These are phyloP conservation scores for Cyprinodon tularosa DNA, from an alignment of 2,113 vertebrate genomes.

Conservation along the genomic window DNA sequence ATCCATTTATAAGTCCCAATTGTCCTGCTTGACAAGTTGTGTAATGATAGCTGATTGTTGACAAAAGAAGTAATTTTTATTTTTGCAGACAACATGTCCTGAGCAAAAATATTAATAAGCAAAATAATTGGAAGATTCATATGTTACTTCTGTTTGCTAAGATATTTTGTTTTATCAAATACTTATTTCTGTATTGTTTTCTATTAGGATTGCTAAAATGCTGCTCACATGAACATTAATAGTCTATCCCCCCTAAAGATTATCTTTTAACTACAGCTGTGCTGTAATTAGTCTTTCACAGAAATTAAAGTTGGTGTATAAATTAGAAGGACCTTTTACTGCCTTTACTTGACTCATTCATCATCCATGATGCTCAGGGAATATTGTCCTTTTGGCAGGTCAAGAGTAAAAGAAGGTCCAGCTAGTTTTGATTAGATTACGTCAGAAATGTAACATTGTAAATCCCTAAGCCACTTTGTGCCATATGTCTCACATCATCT, in stretches of 20 bases:
- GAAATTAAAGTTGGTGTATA: neutral
- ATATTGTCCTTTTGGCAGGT: neutral
- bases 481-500: neutral
- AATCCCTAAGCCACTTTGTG: neutral
- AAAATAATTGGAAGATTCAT: neutral
- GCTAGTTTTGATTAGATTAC: neutral
- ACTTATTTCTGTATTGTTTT: neutral
- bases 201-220: neutral
- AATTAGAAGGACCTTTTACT: neutral
- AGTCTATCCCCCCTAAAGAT: neutral
- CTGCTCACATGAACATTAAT: neutral
- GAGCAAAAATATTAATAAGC: neutral
- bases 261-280: neutral
- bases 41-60: neutral
- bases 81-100: neutral
- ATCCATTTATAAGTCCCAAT: neutral
- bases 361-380: neutral
- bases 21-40: neutral
- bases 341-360: neutral
- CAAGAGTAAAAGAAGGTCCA: neutral
- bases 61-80: neutral
- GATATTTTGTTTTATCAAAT: neutral
- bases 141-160: neutral
- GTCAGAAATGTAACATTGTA: neutral
- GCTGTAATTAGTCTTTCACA: neutral